These are phyloP conservation scores for Phocoena phocoena DNA, from an alignment of 2,113 vertebrate genomes.

Conservation along the genomic window DNA sequence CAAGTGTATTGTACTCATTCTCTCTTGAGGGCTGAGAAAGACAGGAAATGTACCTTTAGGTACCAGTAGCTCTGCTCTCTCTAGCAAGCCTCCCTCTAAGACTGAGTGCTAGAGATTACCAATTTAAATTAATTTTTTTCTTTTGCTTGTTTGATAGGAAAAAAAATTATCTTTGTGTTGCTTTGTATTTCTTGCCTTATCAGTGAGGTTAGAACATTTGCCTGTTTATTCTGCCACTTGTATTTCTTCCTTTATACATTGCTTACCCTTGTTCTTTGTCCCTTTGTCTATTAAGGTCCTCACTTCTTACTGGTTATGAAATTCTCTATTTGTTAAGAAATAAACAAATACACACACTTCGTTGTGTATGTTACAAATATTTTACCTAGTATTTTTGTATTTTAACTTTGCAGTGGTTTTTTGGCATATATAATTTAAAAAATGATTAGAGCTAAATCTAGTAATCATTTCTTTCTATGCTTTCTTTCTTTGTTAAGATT, in stretches of 20 bases:
- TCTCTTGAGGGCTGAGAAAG: not conserved
- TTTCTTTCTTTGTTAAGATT: slow-evolving; percentile 45
- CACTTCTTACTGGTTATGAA: not conserved
- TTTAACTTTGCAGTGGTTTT: slow-evolving; percentile 44
- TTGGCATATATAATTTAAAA: slow-evolving; percentile 16
- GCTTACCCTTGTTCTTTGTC: not conserved
- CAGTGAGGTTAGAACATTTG: not conserved
- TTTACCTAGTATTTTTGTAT: not conserved
- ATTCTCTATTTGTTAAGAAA: not conserved
- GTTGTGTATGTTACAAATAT: not conserved
- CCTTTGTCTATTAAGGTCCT: not conserved
- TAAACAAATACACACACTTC: not conserved
- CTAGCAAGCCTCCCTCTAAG: not conserved
- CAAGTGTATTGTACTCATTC: not conserved
- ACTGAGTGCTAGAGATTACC: not conserved
- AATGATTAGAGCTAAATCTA: slow-evolving; percentile 19
- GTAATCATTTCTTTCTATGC: not conserved
- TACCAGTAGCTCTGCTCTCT: not conserved
- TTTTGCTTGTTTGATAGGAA: not conserved
- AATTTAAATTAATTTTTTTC: not conserved
- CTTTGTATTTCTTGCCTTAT: slow-evolving; percentile 17
- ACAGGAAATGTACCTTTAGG: not conserved
- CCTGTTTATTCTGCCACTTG: not conserved
- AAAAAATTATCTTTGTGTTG: slow-evolving; percentile 10
- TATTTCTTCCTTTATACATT: not conserved